Base-by-base conservation (phyloP, 1,140 invertebrate genomes). In the Marisa cornuarietis region DNA sequence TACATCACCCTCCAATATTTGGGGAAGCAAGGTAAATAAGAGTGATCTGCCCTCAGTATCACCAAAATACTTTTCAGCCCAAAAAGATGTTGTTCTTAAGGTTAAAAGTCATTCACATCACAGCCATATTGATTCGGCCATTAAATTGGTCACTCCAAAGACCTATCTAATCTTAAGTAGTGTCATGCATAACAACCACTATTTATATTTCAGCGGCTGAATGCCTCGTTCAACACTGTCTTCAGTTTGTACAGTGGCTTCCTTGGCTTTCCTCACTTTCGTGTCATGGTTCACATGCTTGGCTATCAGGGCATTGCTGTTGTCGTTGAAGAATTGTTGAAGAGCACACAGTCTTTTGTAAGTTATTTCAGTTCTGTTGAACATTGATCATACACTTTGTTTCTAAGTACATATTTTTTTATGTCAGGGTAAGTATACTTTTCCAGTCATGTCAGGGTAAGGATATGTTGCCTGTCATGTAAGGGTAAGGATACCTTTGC, bases 301-400 rank as follows among this genome's bases (percentile, higher is more conserved):
- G 98, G 98, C 26, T 99, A 99, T 92, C 97, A 99, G 92, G 98
- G 98, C 1, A 99, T 99, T 83, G 98, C 98, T 20, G 97, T 99
- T 10, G 97, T 99, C 54, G 97, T 99, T 93, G 96, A 98, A 85
- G 98, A 99, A 90, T 93, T 99, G 16, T 91, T 99, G 16, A 97
- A 97, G 88, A 97, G 99, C 81, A 96, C 99, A 0, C 95, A 97
- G 87, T 95, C 94, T 13, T 89, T 99, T 85, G 91, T 92, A 85
- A 87, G 85, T 90, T 65, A 51, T 10, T 22, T 24, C 6, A 51
- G 13, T 24, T 52, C 24, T 13, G n/a, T 6, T 63, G n/a, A 62
- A 24, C 58, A 13, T 13, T 22, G 65, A 58, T 42, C 31, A 42
- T 42, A 42, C 31, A 42, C 31, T 42, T 42, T 42, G 31, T 42